Evolutionary conservation across 2,113 vertebrate genomes (phyloP).

Genomic region (Sula dactylatra): DNA sequence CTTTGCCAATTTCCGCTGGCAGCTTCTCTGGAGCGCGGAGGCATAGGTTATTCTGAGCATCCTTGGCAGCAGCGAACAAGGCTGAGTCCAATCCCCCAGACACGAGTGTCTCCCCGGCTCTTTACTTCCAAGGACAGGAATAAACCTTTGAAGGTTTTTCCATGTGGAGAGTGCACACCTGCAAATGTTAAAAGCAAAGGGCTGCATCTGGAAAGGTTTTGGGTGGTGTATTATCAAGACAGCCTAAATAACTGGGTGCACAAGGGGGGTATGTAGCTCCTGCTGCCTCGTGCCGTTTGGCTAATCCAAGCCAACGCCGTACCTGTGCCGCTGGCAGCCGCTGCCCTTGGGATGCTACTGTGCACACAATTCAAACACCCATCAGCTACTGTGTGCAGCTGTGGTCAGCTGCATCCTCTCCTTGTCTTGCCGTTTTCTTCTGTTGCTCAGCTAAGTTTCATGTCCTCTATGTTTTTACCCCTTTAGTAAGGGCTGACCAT

Average conservation of each 20-base stretch:
- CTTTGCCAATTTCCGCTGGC: background rate
- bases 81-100: background rate
- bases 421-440: background rate
- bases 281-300: background rate
- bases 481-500: background rate
- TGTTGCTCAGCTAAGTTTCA: background rate
- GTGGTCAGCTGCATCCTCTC: background rate
- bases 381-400: accelerated
- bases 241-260: background rate
- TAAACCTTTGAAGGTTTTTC: background rate
- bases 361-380: background rate
- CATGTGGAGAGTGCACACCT: background rate
- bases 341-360: background rate
- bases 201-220: background rate
- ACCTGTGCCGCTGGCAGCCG: accelerated
- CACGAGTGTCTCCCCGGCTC: background rate
- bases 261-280: accelerated
- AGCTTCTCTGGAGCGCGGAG: background rate
- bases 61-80: background rate
- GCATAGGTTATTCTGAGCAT: background rate
- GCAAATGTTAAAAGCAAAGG: background rate
- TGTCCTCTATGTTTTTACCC: accelerated
- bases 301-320: background rate
- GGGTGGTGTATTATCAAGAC: background rate
- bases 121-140: background rate